phyloP scores from a whole-genome alignment of 2,888 invertebrate species.

The Euplagia quadripunctaria region DNA sequence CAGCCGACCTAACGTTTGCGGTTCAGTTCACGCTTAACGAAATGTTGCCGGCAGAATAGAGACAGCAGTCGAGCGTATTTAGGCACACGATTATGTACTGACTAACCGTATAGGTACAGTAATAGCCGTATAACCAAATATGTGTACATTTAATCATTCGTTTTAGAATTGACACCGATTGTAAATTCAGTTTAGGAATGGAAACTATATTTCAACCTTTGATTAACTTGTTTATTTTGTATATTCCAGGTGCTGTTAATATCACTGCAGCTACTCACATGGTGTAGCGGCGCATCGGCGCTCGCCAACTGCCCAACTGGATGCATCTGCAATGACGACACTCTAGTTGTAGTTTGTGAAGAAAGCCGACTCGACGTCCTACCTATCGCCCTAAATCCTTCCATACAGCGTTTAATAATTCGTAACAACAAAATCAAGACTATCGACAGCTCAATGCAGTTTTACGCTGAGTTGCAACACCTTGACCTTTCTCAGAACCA shows the following conservation, averaged over 20 bases:
- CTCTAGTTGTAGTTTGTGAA: slow-evolving; percentile 94
- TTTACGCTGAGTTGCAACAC: slow-evolving; percentile 95
- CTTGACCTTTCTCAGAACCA: slow-evolving; percentile 95
- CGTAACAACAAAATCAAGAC: slow-evolving; percentile 95
- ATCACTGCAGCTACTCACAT: slow-evolving; percentile 73
- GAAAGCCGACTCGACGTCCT: slow-evolving; percentile 95
- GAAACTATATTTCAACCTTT: slow-evolving; percentile 12
- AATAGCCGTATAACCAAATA: too few relatives aligned
- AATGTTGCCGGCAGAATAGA: slow-evolving; percentile 48
- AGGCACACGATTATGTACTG: slow-evolving; percentile 15
- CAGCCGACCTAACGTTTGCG: slow-evolving; percentile 53
- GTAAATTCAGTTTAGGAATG: too few relatives aligned
- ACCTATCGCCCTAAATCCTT: slow-evolving; percentile 96
- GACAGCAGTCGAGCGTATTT: slow-evolving; percentile 51
- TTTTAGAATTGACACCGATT: too few relatives aligned
- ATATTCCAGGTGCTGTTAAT: slow-evolving; percentile 79
- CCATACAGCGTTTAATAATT: slow-evolving; percentile 94
- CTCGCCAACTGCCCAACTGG: slow-evolving; percentile 94
- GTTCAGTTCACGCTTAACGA: slow-evolving; percentile 52
- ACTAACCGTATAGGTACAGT: not conserved
- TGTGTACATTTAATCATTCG: too few relatives aligned
- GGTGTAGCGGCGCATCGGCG: slow-evolving; percentile 83
- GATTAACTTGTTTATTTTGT: slow-evolving; percentile 40
- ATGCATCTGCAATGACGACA: slow-evolving; percentile 96
- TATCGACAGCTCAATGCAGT: slow-evolving; percentile 95